phyloP scores from a whole-genome alignment of 1,140 invertebrate species.

The Pteromalus puparum region DNA sequence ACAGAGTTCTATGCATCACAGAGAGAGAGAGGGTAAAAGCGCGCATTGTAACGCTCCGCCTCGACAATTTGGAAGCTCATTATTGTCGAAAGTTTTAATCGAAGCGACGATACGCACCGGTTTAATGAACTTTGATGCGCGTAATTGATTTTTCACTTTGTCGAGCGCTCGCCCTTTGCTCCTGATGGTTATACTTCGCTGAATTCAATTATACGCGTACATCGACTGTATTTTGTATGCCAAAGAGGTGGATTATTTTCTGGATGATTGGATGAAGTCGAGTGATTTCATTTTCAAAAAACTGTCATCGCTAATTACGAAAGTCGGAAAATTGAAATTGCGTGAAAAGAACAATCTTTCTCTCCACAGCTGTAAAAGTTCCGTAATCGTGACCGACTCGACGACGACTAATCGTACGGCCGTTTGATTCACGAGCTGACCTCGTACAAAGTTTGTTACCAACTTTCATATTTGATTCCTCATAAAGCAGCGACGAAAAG shows the following conservation, averaged over 20 bases:
- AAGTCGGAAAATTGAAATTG: too few species aligned
- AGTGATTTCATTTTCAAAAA: too few species aligned
- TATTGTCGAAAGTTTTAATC: constrained; percentile 45
- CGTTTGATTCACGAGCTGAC: background rate
- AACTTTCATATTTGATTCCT: background rate
- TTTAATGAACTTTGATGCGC: constrained; percentile 34
- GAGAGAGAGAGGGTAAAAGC: background rate
- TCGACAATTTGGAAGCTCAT: constrained; percentile 38
- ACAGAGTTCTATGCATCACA: background rate
- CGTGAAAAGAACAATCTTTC: background rate
- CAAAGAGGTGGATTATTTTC: too few species aligned
- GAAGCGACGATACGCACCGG: background rate
- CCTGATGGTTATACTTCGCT: background rate
- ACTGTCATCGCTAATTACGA: too few species aligned
- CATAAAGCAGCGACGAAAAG: background rate
- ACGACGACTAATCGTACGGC: background rate
- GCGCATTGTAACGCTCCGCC: background rate
- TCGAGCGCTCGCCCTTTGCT: too few species aligned
- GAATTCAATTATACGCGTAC: too few species aligned
- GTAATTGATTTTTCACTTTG: constrained; percentile 41
- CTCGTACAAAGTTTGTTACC: background rate
- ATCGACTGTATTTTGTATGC: too few species aligned
- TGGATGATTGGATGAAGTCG: too few species aligned
- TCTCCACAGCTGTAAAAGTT: background rate
- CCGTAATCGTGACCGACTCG: background rate